A percentile compares a stretch with the other conserved stretches of the same genome.
phyloP scores from a whole-genome alignment of 2,797 vertebrate species.

The Lophotriccus pileatus region DNA sequence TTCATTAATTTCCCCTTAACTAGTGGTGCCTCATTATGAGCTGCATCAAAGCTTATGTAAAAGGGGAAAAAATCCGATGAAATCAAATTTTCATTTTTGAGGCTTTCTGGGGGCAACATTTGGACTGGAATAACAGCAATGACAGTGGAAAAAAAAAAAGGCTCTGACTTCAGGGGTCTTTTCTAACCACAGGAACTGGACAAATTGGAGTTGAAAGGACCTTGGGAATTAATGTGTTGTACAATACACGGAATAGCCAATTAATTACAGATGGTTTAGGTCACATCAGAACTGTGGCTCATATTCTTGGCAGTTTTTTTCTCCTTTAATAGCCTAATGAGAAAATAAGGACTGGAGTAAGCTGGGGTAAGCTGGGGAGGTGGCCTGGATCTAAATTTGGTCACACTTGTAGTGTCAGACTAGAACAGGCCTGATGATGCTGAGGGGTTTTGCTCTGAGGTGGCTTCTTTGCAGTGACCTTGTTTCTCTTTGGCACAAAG shows the following conservation, averaged over 20 bases:
- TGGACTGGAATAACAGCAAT: neutral
- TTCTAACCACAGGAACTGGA: neutral
- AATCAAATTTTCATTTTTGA: slow-evolving; percentile 16
- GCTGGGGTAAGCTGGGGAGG: neutral
- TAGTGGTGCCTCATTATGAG: slow-evolving; percentile 16
- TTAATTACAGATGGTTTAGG: slow-evolving; percentile 37
- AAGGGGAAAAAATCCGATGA: neutral
- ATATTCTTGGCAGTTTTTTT: neutral
- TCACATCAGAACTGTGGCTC: neutral
- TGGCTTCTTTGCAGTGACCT: neutral
- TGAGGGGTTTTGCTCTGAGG: neutral
- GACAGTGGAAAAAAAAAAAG: neutral
- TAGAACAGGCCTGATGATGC: neutral
- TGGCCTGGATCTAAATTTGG: neutral
- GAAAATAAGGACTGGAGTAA: neutral
- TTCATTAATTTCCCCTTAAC: slow-evolving; percentile 23
- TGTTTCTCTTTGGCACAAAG: neutral
- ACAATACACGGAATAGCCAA: neutral
- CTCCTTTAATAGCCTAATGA: neutral
- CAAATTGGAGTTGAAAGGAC: slow-evolving; percentile 25
- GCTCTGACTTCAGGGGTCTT: neutral
- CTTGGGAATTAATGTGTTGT: neutral
- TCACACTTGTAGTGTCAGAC: neutral
- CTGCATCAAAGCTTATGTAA: neutral
- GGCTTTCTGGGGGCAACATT: neutral